Percentiles rank a stretch among this genome's conserved stretches.
phyloP scores from a whole-genome alignment of 2,113 vertebrate species.

The Bubalus kerabau region DNA sequence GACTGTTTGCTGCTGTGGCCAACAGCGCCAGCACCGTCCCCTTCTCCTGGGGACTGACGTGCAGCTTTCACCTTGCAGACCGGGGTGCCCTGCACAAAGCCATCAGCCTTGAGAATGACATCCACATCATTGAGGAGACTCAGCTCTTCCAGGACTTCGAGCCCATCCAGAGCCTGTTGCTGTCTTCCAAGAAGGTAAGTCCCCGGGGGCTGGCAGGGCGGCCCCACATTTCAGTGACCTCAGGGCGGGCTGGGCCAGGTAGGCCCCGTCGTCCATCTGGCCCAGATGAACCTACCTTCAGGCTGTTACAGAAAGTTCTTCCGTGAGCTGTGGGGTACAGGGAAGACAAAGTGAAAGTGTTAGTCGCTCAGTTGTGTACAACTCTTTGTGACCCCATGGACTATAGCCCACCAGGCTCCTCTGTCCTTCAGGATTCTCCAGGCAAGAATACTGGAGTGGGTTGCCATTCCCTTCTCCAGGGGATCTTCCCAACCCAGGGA shows the following conservation, averaged over 20 bases:
- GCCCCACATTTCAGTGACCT: accelerated
- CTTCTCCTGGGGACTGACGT: neutral
- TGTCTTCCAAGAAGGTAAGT: slow-evolving; percentile 87
- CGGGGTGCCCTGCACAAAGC: slow-evolving; percentile 93
- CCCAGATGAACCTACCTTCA: neutral
- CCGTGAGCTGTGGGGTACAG: accelerated
- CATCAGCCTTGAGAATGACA: slow-evolving; percentile 84
- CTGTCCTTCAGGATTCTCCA: neutral
- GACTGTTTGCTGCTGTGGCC: accelerated
- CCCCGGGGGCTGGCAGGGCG: accelerated
- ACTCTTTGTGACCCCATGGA: neutral
- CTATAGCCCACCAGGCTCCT: neutral
- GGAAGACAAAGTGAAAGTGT: neutral
- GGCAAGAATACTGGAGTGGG: neutral
- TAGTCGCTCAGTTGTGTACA: neutral
- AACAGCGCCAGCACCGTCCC: accelerated
- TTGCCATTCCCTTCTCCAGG: neutral
- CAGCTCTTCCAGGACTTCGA: slow-evolving; percentile 88
- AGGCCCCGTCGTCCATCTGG: neutral
- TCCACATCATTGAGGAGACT: slow-evolving; percentile 94
- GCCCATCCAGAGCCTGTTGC: slow-evolving; percentile 88
- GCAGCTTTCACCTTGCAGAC: slow-evolving; percentile 79
- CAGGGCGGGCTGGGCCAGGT: accelerated
- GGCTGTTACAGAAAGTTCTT: accelerated
- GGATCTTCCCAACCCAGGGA: neutral